Base-by-base conservation (phyloP, 2,797 vertebrate genomes). In the Etheostoma perlongum region DNA sequence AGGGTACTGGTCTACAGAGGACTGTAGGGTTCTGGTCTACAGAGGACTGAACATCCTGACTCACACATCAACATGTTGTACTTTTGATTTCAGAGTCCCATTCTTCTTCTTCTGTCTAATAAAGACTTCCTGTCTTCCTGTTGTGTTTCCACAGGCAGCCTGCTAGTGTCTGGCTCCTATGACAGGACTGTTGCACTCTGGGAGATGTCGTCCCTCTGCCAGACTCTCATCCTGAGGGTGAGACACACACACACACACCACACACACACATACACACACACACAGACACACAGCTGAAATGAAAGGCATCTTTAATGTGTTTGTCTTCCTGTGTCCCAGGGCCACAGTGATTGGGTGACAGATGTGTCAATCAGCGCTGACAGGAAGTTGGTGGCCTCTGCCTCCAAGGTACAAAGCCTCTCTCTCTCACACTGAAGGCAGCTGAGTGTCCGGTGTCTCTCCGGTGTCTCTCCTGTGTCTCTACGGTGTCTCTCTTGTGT, bases 271-370 rank as follows among this genome's bases (percentile, higher is more conserved):
- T 8, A 36, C 33, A 36, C 33, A 10, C 33, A 10, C 9, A 10
- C 33, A 36, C 8, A 36, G 9, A 36, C 8, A 36, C 2, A 36
- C 33, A 36, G 33, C 33, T 10, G 33, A 36, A 36, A 3, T 36
- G 2, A 10, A 33, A 10, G 33, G 2, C 33, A 10, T 36, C 33
- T 36, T 36, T 36, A 36, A 10, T 48, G 16, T 40, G 12, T 36
- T 13, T 6, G 7, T 12, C 13, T 12, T 54, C 23, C 19, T 51
- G 30, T 0, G 30, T 57, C 78, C 3, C 72, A 97, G 96, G 96
- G 96, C 47, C 96, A 97, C 61, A 40, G 21, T 18, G 95, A 95
- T 53, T 96, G 96, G 96, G 96, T 96, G 78, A 95, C 88, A 46
- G 95, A 96, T 57, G 93, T 96, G 51, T 93, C 90, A 0, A 25